phyloP scores from a whole-genome alignment of 2,113 vertebrate genomes.

The Catharus bicknelli region DNA sequence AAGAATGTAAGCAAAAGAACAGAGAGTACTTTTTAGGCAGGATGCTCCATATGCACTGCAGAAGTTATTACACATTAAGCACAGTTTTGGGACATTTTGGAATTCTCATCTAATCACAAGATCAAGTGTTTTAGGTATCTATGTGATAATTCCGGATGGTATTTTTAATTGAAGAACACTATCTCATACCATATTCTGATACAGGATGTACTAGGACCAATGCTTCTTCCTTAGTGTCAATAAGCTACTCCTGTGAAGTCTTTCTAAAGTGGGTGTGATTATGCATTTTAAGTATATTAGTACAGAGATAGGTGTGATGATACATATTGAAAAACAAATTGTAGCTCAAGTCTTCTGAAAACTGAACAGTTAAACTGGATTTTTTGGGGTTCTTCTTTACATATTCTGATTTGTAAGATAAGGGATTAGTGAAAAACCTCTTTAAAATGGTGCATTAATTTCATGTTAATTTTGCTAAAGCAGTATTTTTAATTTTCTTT shows the following conservation, averaged over 20 bases:
- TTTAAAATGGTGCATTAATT: accelerated
- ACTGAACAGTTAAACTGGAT: neutral
- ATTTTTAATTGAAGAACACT: neutral
- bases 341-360: neutral
- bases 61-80: neutral
- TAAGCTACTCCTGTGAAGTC: neutral
- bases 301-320: neutral
- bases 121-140: neutral
- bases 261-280: neutral
- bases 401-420: neutral
- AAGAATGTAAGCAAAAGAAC: neutral
- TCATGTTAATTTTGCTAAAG: neutral
- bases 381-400: neutral
- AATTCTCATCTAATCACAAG: neutral
- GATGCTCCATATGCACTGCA: neutral
- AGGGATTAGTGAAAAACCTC: neutral
- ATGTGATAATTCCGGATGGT: neutral
- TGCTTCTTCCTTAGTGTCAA: neutral
- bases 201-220: neutral
- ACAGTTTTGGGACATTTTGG: accelerated
- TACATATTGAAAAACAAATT: neutral
- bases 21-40: neutral
- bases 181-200: neutral
- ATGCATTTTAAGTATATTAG: neutral
- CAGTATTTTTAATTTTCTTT: neutral